phyloP scores from a whole-genome alignment of 2,113 vertebrate genomes.

The Pteruthius melanotis region DNA sequence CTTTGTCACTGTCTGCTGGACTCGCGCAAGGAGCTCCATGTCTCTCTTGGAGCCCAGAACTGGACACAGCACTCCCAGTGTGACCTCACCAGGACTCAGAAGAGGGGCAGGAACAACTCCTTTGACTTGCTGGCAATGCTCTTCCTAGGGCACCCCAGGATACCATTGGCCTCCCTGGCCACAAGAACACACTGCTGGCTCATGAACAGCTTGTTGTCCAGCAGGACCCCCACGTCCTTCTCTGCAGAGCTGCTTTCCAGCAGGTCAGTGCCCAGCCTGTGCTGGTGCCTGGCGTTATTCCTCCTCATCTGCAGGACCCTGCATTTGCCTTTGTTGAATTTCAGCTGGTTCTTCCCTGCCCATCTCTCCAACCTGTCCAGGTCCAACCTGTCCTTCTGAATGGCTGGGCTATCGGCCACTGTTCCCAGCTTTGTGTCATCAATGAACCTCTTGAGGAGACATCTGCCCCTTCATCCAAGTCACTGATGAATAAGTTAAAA shows the following conservation, averaged over 20 bases:
- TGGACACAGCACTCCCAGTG: no score
- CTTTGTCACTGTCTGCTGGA: no score
- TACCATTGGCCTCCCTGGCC: neutral
- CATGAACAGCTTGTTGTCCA: neutral
- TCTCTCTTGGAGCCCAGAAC: neutral
- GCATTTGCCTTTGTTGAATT: neutral
- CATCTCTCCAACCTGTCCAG: neutral
- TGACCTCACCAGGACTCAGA: accelerated
- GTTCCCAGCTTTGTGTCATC: neutral
- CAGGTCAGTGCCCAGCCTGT: no score
- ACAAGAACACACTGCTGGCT: neutral
- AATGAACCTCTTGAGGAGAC: neutral
- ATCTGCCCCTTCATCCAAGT: neutral
- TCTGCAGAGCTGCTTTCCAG: neutral
- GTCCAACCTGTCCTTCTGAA: neutral
- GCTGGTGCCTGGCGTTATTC: no score
- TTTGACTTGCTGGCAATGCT: neutral
- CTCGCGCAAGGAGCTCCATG: neutral
- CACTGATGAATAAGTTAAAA: neutral
- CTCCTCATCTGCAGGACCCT: neutral
- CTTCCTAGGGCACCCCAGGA: neutral
- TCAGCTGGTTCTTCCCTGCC: neutral
- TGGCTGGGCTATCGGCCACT: neutral
- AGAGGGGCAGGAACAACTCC: neutral
- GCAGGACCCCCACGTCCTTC: no score